Evolutionary conservation across 2,113 vertebrate species (phyloP).

Genomic region (Lynx canadensis): DNA sequence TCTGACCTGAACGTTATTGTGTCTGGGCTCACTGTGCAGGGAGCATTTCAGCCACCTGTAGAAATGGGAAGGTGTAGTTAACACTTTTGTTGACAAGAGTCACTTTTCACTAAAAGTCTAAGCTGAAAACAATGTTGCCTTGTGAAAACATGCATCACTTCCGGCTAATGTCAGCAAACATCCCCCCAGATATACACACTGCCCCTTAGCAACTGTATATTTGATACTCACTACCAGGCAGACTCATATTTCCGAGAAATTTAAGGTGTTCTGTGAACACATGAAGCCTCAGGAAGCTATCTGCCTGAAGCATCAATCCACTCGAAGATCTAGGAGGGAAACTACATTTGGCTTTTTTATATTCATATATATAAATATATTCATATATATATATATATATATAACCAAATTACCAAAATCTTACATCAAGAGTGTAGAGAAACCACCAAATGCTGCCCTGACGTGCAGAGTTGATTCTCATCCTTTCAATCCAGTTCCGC

Average conservation of each 20-base stretch:
- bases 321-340: neutral
- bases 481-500: neutral
- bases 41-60: neutral
- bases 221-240: neutral
- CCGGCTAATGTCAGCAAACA: neutral
- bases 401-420: neutral
- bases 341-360: neutral
- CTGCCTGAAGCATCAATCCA: neutral
- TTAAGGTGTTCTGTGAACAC: neutral
- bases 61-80: neutral
- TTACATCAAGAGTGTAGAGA: neutral
- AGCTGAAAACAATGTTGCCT: neutral
- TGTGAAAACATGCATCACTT: neutral
- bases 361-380: neutral
- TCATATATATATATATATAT: too few relatives aligned
- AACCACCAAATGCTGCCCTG: neutral
- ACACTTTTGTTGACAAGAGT: neutral
- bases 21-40: neutral
- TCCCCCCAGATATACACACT: neutral
- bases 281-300: neutral
- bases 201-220: neutral
- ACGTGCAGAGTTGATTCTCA: neutral
- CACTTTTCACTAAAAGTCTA: neutral
- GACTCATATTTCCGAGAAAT: neutral
- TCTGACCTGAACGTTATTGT: neutral